Conservation (phyloP, 2,888 invertebrate species). For the Nasonia oneida region DNA sequence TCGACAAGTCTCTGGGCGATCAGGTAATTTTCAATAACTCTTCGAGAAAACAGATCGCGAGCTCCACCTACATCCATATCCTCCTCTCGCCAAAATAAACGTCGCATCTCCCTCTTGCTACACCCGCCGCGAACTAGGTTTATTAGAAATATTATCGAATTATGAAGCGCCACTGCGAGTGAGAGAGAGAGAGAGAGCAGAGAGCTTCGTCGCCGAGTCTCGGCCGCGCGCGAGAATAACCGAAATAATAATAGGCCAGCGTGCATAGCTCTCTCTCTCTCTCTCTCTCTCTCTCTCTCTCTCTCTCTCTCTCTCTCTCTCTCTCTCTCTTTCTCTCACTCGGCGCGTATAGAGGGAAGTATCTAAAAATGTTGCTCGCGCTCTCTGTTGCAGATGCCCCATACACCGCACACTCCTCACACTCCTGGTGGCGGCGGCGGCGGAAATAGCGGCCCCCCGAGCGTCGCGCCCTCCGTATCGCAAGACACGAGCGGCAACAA, state of each 20-base stretch:
- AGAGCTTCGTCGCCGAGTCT: background rate
- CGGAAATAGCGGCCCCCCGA: slow-evolving; percentile 89
- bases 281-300: no score
- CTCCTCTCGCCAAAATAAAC: no score
- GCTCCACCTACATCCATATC: no score
- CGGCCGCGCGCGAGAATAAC: slow-evolving; percentile 51
- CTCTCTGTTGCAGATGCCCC: slow-evolving; percentile 84
- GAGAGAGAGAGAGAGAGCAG: no score
- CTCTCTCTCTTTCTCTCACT: background rate
- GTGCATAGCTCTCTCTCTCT: slow-evolving; percentile 4
- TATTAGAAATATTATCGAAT: slow-evolving; percentile 54
- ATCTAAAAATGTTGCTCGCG: slow-evolving; percentile 70
- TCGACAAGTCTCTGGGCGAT: slow-evolving; percentile 95
- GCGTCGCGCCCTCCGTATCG: slow-evolving; percentile 83
- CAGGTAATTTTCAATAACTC: slow-evolving; percentile 81
- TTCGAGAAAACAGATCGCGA: background rate
- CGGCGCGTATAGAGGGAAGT: background rate
- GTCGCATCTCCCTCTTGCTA: no score
- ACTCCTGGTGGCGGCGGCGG: slow-evolving; percentile 83
- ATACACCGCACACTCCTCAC: slow-evolving; percentile 89
- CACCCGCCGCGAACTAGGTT: slow-evolving; percentile 36
- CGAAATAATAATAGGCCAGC: slow-evolving; percentile 59
- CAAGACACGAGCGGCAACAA: slow-evolving; percentile 76
- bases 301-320: background rate
- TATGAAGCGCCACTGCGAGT: slow-evolving; percentile 7